Evolutionary conservation across 2,888 invertebrate species (phyloP).

Genomic region (Amphipoea oculea): DNA sequence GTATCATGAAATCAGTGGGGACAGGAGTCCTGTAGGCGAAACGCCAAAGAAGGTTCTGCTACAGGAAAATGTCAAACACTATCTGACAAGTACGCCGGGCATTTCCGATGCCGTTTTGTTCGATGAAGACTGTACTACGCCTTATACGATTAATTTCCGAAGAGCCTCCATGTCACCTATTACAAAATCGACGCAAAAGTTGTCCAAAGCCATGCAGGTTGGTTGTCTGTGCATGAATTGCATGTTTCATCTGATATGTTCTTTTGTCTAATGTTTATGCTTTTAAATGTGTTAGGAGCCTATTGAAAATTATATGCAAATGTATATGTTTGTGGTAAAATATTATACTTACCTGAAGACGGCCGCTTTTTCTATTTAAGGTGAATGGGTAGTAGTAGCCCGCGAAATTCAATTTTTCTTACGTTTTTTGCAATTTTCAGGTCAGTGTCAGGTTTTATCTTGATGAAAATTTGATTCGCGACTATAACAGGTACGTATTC

Average conservation of each 20-base stretch:
- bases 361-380: neutral
- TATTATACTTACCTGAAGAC: neutral
- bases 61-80: slow-evolving; percentile 74
- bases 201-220: slow-evolving; percentile 97
- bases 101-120: slow-evolving; percentile 76
- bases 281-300: slow-evolving; percentile 40
- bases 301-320: too few relatives aligned
- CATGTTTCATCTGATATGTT: slow-evolving; percentile 56
- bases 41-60: slow-evolving; percentile 79
- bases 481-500: too few relatives aligned
- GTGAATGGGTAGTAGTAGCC: too few relatives aligned
- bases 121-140: slow-evolving; percentile 82
- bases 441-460: too few relatives aligned
- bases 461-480: too few relatives aligned
- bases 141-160: slow-evolving; percentile 87
- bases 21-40: slow-evolving; percentile 62
- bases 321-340: neutral
- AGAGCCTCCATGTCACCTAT: slow-evolving; percentile 97
- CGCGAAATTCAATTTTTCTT: too few relatives aligned
- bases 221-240: slow-evolving; percentile 71
- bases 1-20: slow-evolving; percentile 56
- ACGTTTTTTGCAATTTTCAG: too few relatives aligned
- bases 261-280: slow-evolving; percentile 35
- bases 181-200: slow-evolving; percentile 95
- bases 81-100: slow-evolving; percentile 88